Percentiles rank a stretch among this genome's conserved stretches.
These are phyloP conservation scores for Meiosimyza decipiens DNA, from an alignment of 2,888 invertebrate genomes.

Conservation along the genomic window DNA sequence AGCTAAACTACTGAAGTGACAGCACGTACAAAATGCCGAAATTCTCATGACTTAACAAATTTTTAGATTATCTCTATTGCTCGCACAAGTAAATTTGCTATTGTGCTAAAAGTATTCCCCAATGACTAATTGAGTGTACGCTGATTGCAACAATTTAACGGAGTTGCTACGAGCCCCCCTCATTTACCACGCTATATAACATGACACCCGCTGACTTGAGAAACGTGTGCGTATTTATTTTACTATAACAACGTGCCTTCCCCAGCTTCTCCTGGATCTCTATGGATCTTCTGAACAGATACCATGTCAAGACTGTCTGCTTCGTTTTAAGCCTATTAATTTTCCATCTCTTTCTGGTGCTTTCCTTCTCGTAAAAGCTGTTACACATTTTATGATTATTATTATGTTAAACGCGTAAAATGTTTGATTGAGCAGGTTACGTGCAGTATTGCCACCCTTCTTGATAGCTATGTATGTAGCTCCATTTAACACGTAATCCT, in stretches of 20 bases:
- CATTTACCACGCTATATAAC: constrained; percentile 33
- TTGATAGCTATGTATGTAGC: background rate
- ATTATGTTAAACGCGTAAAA: constrained; percentile 38
- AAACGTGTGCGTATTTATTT: constrained; percentile 35
- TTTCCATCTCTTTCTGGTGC: constrained; percentile 34
- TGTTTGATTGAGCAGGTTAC: constrained; percentile 36
- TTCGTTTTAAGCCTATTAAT: constrained; percentile 48
- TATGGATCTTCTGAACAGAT: constrained; percentile 46
- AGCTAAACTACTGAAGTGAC: constrained; percentile 8
- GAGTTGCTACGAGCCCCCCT: background rate
- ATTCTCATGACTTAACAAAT: background rate
- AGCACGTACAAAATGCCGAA: background rate
- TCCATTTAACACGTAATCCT: constrained; percentile 43
- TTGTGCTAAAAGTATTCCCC: constrained; percentile 9
- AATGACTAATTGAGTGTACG: constrained; percentile 13
- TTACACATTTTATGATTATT: constrained; percentile 31
- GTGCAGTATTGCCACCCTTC: background rate
- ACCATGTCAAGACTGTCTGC: too few species aligned
- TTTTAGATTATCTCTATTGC: background rate
- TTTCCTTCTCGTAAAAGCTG: background rate
- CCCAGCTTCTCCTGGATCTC: background rate
- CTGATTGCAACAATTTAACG: constrained; percentile 31
- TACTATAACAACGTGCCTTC: constrained; percentile 24
- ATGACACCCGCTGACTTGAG: constrained; percentile 5
- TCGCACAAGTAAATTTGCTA: too few species aligned